Evolutionary conservation across 2,888 invertebrate genomes (phyloP), one percentile per base, ranked within the genome.

Genomic region (Corythucha ciliata): DNA sequence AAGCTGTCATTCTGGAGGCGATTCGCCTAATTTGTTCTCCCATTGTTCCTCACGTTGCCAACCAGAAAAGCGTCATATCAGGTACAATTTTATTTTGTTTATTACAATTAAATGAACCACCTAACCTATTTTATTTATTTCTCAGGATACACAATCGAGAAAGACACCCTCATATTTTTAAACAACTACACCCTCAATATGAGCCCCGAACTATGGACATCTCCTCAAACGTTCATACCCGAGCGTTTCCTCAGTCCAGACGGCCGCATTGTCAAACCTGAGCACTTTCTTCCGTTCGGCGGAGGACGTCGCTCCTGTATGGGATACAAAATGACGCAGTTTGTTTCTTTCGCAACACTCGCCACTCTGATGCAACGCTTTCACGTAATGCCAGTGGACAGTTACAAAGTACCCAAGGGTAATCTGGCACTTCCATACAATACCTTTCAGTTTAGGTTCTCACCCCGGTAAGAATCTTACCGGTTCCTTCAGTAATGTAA

Each of bases 31-130:
- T 84, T 0, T 87, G 88, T 0, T 90, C 90, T 0, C 90, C 91
- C 0, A 90, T 91, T 52, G 90, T 91, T 0, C 91, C 91, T 0
- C 90, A 90, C 64, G 88, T 88, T 0, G 87, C 90, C 0, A 84
- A 83, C 1, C 77, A 80, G 60, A 80, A 84, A 62, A 80, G 83
- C 0, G 72, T 75, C 1, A 77, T 91, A 4, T 76, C 78, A 34
- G 71, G 72, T 71, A 63, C 45, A n/a, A 33, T 14, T n/a, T 14
- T 21, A 6, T 36, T 26, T 20, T n/a, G 2, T 1, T 16, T 29
- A 14, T 37, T 32, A 50, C 16, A 36, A n/a, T 36, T 14, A 36
- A 16, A n/a, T 39, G n/a, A 7, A 8, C 22, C 16, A 45, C 21
- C 14, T 39, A 39, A 7, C 10, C 5, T 39, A 24, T 48, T 14